Base-by-base conservation (phyloP, 1,140 invertebrate genomes). In the Neodiprion pinetum region DNA sequence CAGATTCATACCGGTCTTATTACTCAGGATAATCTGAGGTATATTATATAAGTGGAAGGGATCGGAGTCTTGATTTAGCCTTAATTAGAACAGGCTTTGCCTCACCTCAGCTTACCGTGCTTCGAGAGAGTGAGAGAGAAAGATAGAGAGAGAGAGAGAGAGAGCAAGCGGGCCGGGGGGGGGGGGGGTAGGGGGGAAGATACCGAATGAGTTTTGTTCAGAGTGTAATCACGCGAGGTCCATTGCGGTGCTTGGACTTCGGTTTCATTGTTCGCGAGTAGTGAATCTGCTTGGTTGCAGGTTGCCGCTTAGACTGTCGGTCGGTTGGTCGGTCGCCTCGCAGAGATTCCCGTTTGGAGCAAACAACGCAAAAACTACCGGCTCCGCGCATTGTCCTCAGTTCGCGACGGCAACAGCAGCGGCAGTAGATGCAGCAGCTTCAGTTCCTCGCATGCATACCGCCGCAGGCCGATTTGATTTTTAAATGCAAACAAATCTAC, bases 401-500 rank as follows among this genome's bases (percentile, higher is more conserved):
- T 79, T 12, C 11, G 11, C 53, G 53, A 40, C 17, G 61, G 61
- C 12, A 14, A 7, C 61, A 65, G 28, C 28, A 40, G 28, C 28
- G 28, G 28, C 5, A 40, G 28, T 5, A 40, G 28, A 5, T 3
- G 28, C 7, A 23, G 10, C 67, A 69, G 40, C 67, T 21, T 61
- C 53, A 17, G 11, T 0, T 28, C 23, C 23, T 49, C 76, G 74
- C 77, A 80, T 82, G 83, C 85, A 88, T 86, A 85, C 84, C 85
- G 79, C 78, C 78, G 75, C 74, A 72, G 78, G 74, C 72, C 75
- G 85, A 88, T 88, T 88, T 88, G 87, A 88, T 88, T 88, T 88
- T 88, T 88, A 88, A 88, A 88, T 88, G 87, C 86, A 87, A 88
- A 88, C 87, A 88, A 88, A 88, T 88, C 87, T 88, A 88, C 86